These are phyloP conservation scores for Cyanistes caeruleus DNA, from an alignment of 2,113 vertebrate species.

Conservation along the genomic window DNA sequence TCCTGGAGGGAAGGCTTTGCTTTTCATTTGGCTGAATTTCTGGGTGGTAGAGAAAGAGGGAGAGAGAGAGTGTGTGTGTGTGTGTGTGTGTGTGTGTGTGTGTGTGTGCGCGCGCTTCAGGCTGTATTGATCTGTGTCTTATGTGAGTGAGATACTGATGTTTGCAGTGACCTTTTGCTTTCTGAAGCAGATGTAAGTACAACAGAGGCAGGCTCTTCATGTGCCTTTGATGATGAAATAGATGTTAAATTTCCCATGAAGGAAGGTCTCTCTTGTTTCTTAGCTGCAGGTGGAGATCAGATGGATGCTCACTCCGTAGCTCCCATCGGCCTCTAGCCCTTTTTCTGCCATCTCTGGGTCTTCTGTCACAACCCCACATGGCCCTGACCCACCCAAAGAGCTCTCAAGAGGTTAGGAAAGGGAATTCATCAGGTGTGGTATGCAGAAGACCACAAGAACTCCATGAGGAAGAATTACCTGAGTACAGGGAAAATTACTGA, in stretches of 20 bases:
- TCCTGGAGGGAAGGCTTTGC: slow-evolving; percentile 58
- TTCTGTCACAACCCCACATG: neutral
- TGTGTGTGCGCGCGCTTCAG: neutral
- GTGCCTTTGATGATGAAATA: neutral
- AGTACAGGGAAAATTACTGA: neutral
- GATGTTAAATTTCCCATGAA: neutral
- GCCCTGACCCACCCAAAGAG: neutral
- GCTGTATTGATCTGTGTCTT: neutral
- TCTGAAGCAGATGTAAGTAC: neutral
- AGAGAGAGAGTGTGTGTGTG: neutral
- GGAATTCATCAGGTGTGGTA: neutral
- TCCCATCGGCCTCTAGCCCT: neutral
- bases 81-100: too few species aligned
- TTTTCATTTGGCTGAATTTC: slow-evolving; percentile 57
- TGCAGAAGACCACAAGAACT: neutral
- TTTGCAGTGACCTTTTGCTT: neutral
- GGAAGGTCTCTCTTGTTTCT: neutral
- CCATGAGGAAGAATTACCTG: neutral
- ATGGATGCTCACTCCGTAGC: neutral
- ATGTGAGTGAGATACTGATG: neutral
- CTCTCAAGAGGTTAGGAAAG: neutral
- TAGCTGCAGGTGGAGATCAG: neutral
- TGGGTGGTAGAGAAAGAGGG: slow-evolving; percentile 27
- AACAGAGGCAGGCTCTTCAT: neutral
- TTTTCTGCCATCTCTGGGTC: neutral